A percentile compares a stretch with the other conserved stretches of the same genome.
Evolutionary conservation across 1,140 invertebrate genomes (phyloP).

Genomic region (Sinonovacula constricta): DNA sequence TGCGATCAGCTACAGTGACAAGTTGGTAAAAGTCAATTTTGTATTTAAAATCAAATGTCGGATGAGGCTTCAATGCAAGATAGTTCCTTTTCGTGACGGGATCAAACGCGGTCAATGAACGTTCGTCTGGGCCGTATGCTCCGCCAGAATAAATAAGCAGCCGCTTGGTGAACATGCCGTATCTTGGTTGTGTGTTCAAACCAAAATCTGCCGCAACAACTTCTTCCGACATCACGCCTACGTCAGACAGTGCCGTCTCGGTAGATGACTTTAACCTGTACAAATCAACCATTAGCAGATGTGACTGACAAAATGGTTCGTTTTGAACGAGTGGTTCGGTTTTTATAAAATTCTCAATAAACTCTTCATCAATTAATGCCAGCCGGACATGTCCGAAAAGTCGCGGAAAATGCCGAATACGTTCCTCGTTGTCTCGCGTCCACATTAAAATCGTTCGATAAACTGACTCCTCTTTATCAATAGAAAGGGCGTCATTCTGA

Average conservation of each 20-base stretch:
- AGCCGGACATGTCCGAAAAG: slow-evolving; percentile 65
- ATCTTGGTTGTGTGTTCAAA: slow-evolving; percentile 47
- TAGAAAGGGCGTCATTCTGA: slow-evolving; percentile 64
- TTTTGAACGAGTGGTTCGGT: slow-evolving; percentile 45
- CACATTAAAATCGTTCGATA: slow-evolving; percentile 66
- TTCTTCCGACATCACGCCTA: slow-evolving; percentile 15
- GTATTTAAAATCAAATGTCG: slow-evolving; percentile 71
- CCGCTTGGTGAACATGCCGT: slow-evolving; percentile 68
- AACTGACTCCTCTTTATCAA: slow-evolving; percentile 67
- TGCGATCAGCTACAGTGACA: slow-evolving; percentile 54
- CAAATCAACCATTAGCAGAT: slow-evolving; percentile 50
- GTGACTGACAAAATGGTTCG: slow-evolving; percentile 52
- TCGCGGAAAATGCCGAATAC: slow-evolving; percentile 54
- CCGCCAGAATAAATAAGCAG: slow-evolving; percentile 72
- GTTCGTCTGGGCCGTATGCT: slow-evolving; percentile 31
- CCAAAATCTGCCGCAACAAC: background rate
- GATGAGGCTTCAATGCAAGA: slow-evolving; percentile 63
- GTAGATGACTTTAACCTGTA: slow-evolving; percentile 26
- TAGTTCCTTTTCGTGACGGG: slow-evolving; percentile 66
- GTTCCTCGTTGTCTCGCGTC: slow-evolving; percentile 56
- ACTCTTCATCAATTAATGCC: slow-evolving; percentile 57
- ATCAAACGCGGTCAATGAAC: slow-evolving; percentile 70
- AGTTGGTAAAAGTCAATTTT: slow-evolving; percentile 66
- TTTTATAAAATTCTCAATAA: slow-evolving; percentile 43
- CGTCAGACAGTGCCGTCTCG: slow-evolving; percentile 15